Evolutionary conservation across 2,113 vertebrate species (phyloP).

Genomic region (Corythoichthys haematopterus): DNA sequence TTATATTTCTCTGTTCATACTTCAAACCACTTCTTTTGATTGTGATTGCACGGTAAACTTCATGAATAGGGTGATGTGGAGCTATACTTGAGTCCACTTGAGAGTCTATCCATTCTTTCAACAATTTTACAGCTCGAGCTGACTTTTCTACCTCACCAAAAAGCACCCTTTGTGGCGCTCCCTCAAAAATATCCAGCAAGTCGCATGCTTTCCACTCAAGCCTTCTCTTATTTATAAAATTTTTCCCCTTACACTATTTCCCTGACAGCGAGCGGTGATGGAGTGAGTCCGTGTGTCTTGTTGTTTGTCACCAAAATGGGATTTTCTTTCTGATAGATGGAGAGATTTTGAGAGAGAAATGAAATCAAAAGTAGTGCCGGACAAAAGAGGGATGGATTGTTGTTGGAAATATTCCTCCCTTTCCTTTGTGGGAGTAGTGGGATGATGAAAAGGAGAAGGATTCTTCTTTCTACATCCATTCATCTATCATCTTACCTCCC

Average conservation of each 20-base stretch:
- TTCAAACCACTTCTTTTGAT: not conserved
- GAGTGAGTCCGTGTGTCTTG: constrained; percentile 57
- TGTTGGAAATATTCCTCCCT: constrained; percentile 38
- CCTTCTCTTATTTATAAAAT: constrained; percentile 34
- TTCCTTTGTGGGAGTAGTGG: constrained; percentile 16
- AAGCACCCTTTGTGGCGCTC: constrained; percentile 25
- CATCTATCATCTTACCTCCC: not conserved
- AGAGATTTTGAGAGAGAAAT: constrained; percentile 59
- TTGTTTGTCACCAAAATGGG: constrained; percentile 69
- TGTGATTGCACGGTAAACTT: not conserved
- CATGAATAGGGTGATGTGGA: not conserved
- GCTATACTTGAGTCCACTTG: not conserved
- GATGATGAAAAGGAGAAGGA: constrained; percentile 3
- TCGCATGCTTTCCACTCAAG: constrained; percentile 38
- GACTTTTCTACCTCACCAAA: not conserved
- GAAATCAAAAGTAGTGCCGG: constrained; percentile 54
- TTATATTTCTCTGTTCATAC: constrained; percentile 1
- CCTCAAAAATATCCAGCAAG: constrained; percentile 34
- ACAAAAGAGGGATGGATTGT: constrained; percentile 57
- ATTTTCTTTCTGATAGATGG: constrained; percentile 62
- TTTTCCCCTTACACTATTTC: constrained; percentile 10
- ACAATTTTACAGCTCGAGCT: constrained; percentile 13
- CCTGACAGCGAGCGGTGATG: constrained; percentile 49
- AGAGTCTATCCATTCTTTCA: constrained; percentile 4
- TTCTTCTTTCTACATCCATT: not conserved